Evolutionary conservation across 1,140 invertebrate genomes (phyloP).

Genomic region (Conus betulinus): DNA sequence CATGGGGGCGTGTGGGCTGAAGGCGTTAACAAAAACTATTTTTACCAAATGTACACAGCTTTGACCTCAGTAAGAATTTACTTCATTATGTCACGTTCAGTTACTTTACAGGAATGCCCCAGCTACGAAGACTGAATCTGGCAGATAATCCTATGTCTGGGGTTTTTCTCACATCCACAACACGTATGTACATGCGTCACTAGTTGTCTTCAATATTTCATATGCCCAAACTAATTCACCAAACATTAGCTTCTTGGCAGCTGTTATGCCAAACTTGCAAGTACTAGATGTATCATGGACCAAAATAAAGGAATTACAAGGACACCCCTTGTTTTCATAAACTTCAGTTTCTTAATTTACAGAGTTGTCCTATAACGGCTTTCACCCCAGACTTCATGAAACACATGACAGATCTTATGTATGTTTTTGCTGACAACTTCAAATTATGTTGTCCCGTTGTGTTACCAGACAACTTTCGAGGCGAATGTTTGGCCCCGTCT

Average conservation of each 20-base stretch:
- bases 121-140: not conserved
- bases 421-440: not conserved
- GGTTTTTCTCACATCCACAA: not conserved
- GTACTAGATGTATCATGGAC: not conserved
- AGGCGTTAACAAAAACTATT: not conserved
- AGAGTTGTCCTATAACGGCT: not conserved
- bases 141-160: not conserved
- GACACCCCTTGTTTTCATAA: not conserved
- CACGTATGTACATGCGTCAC: not conserved
- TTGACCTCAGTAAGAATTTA: not conserved
- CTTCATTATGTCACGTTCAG: not conserved
- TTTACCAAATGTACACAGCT: not conserved
- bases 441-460: not conserved
- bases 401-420: not conserved
- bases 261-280: not conserved
- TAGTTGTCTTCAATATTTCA: not conserved
- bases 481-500: not conserved
- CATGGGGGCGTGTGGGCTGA: not conserved
- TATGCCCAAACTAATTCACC: too few relatives aligned
- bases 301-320: not conserved
- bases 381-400: not conserved
- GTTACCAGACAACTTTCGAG: not conserved
- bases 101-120: not conserved
- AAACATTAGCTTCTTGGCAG: not conserved
- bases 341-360: not conserved